Evolutionary conservation across 2,888 invertebrate species (phyloP).

Genomic region (Monoplex corrugatus): DNA sequence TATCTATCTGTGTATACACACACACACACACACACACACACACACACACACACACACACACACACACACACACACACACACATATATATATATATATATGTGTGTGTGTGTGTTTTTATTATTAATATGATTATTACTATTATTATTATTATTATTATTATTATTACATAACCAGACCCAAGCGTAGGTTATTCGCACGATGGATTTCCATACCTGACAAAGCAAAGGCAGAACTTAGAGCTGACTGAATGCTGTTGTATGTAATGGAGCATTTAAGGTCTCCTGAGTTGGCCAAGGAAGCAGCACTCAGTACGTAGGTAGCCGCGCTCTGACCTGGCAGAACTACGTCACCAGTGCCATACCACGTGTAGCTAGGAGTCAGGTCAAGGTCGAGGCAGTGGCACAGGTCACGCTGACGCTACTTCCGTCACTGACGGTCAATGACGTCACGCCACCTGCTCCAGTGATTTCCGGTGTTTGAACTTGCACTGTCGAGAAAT

Average conservation of each 20-base stretch:
- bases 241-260: not conserved
- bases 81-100: no score
- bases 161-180: no score
- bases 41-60: no score
- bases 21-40: no score
- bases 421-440: not conserved
- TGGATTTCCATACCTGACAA: slow-evolving; percentile 25
- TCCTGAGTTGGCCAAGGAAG: not conserved
- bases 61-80: no score
- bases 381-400: not conserved
- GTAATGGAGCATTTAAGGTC: not conserved
- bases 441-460: not conserved
- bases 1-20: no score
- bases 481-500: not conserved
- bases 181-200: no score
- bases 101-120: no score
- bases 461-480: not conserved
- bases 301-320: not conserved
- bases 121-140: no score
- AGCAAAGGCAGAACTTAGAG: not conserved
- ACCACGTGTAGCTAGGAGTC: slow-evolving; percentile 32
- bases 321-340: not conserved
- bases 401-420: slow-evolving; percentile 17
- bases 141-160: no score
- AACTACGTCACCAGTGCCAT: not conserved